phyloP scores from a whole-genome alignment of 2,113 vertebrate species.

The Oryzias curvinotus region DNA sequence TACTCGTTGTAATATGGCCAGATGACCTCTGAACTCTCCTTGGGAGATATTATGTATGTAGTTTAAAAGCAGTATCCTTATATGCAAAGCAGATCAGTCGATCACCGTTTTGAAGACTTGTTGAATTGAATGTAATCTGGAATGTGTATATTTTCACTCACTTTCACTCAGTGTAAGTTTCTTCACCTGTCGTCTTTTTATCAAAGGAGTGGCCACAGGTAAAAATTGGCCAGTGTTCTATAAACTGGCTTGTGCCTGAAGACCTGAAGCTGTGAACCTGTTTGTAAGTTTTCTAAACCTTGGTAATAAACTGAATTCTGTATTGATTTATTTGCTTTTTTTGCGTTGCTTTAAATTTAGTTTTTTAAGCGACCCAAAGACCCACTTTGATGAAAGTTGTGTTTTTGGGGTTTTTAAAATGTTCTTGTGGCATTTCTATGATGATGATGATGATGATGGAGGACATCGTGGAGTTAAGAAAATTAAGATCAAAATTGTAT shows the following conservation, averaged over 20 bases:
- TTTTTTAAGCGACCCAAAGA: too few species aligned
- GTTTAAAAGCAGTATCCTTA: slow-evolving; percentile 33
- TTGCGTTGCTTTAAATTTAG: not conserved
- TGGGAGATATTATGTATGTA: slow-evolving; percentile 15
- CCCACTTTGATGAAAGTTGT: too few species aligned
- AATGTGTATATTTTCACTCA: slow-evolving; percentile 45
- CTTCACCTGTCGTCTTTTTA: slow-evolving; percentile 37
- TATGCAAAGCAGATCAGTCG: slow-evolving; percentile 65
- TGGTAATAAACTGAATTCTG: slow-evolving; percentile 80
- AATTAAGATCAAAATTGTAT: too few species aligned
- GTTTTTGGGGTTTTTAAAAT: too few species aligned
- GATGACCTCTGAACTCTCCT: slow-evolving; percentile 28
- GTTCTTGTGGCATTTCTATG: too few species aligned
- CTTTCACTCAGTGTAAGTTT: slow-evolving; percentile 47
- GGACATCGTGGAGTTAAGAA: too few species aligned
- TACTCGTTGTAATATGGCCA: slow-evolving; percentile 17
- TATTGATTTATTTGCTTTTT: slow-evolving; percentile 15
- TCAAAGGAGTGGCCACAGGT: slow-evolving; percentile 63
- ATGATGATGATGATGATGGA: too few species aligned
- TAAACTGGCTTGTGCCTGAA: slow-evolving; percentile 80
- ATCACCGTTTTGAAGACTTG: slow-evolving; percentile 27
- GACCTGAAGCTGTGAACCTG: slow-evolving; percentile 84
- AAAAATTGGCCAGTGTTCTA: slow-evolving; percentile 61
- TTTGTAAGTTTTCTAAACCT: slow-evolving; percentile 83
- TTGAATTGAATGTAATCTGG: slow-evolving; percentile 70